Evolutionary conservation across 1,140 invertebrate species (phyloP).

Genomic region (Lepidurus arcticus): DNA sequence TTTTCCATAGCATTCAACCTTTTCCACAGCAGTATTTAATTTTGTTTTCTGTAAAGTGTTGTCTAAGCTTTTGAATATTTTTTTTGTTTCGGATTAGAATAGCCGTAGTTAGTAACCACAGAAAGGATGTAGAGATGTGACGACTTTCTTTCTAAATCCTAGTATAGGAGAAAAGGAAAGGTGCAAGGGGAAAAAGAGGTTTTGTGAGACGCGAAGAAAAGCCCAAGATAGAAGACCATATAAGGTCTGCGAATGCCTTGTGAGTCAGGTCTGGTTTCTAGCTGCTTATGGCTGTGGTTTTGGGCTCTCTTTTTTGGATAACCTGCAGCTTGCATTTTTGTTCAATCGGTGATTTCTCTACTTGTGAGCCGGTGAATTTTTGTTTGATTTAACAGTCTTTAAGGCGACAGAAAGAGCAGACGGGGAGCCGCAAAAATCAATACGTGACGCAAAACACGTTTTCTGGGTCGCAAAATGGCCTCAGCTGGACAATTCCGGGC

Average conservation of each 20-base stretch:
- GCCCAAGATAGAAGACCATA: neutral
- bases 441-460: neutral
- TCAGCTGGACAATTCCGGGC: neutral
- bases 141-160: neutral
- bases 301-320: neutral
- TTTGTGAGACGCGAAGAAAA: neutral
- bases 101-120: neutral
- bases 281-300: slow-evolving; percentile 4
- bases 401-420: neutral
- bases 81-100: neutral
- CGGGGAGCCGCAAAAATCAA: neutral
- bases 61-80: neutral
- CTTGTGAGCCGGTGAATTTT: too few relatives aligned
- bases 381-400: too few relatives aligned
- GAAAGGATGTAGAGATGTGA: neutral
- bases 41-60: neutral
- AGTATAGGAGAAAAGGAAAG: neutral
- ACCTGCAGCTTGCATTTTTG: too few relatives aligned
- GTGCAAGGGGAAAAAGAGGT: neutral
- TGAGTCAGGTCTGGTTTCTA: slow-evolving; percentile 11
- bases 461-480: neutral
- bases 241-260: slow-evolving; percentile 11
- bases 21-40: too few relatives aligned
- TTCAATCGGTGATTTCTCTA: too few relatives aligned
- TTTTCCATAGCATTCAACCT: too few relatives aligned